Evolutionary conservation across 1,140 invertebrate genomes (phyloP).

Genomic region (Phenacoccus solenopsis): DNA sequence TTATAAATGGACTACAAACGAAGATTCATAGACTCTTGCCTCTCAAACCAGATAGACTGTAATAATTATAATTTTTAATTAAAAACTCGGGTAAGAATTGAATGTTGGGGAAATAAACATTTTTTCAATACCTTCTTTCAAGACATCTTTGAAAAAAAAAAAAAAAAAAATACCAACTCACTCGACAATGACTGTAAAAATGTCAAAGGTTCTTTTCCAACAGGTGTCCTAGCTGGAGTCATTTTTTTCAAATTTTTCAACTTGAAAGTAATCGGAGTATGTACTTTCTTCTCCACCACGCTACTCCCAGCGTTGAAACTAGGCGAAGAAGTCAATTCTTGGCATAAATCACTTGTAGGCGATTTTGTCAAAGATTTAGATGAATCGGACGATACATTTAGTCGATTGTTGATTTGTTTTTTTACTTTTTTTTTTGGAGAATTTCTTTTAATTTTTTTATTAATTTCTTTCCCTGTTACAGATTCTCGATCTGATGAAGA

Average conservation of each 20-base stretch:
- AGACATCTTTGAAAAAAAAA: not conserved
- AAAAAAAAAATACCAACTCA: conserved; percentile 4
- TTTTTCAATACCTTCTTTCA: no score
- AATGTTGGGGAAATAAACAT: no score
- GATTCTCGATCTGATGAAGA: not conserved
- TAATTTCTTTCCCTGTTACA: not conserved
- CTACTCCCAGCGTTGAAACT: not conserved
- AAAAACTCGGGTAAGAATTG: no score
- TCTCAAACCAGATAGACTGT: no score
- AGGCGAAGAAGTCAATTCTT: not conserved
- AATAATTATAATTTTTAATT: no score
- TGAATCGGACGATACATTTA: not conserved
- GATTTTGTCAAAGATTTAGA: not conserved
- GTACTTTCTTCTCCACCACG: not conserved
- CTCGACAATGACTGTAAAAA: conserved; percentile 22
- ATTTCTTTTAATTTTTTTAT: not conserved
- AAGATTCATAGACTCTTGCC: no score
- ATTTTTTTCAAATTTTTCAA: conserved; percentile 6
- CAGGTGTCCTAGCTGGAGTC: not conserved
- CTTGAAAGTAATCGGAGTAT: not conserved
- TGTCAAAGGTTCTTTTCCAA: conserved; percentile 5
- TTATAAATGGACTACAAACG: no score
- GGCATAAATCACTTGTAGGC: not conserved
- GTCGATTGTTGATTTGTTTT: not conserved
- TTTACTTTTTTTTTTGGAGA: not conserved